Evolutionary conservation across 1,140 invertebrate species (phyloP), one percentile per base, ranked within the genome.

Genomic region (Tenebrio molitor): DNA sequence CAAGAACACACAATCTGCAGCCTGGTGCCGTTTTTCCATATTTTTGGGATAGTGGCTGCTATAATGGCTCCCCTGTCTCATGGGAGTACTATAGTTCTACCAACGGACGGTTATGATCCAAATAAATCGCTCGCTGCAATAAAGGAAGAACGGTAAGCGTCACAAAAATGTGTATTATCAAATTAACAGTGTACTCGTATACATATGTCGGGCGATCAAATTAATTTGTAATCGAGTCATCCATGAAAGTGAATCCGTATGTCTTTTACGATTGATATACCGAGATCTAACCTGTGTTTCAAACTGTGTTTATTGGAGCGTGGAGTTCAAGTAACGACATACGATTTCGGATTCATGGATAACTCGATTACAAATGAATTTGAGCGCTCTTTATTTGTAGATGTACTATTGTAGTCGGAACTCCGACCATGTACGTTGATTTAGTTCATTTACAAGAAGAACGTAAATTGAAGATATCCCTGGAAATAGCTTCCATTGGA

Each of bases 371-470:
- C n/a, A n/a, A n/a, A n/a, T n/a, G n/a, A n/a, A n/a, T n/a, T n/a
- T n/a, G n/a, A n/a, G n/a, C n/a, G n/a, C n/a, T n/a, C n/a, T n/a
- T n/a, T 68, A 14, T 63, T 78, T 80, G 69, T 78, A 93, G 91
- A 79, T 96, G 95, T 78, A 91, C 90, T 1, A 81, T 93, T 3
- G 82, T 95, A 10, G 94, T 93, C 77, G 97, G 97, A 7, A 98
- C 97, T 0, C 97, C 97, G 2, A 99, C 97, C 0, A 99, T 99
- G 97, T 96, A 93, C 82, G 92, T 98, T 64, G 95, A 98, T 82
- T 86, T 95, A 65, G 77, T 96, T 2, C 83, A 84, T 0, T 82
- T 87, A 44, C 83, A 87, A 34, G 84, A 86, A 64, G 82, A 85
- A 19, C 79, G 78, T 42, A 83, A 87, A 1, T 78, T 85, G 2